A percentile compares a stretch with the other conserved stretches of the same genome.
phyloP scores from a whole-genome alignment of 2,888 invertebrate genomes.

The Periphyllus acericola region DNA sequence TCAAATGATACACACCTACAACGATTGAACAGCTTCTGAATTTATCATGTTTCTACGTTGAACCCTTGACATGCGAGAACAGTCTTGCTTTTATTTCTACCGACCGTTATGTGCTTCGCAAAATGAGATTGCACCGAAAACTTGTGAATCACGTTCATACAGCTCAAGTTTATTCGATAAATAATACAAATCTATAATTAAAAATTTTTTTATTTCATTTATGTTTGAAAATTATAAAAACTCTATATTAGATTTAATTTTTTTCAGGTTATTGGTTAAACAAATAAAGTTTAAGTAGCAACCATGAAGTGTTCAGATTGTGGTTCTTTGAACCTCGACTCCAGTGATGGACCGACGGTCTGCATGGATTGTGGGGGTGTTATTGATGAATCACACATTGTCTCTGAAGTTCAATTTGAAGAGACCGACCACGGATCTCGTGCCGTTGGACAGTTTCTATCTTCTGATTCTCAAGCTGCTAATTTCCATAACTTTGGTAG shows the following conservation, averaged over 20 bases:
- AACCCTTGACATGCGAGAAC: too few species aligned
- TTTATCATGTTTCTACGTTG: too few species aligned
- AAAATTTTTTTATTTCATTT: too few species aligned
- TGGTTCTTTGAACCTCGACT: slow-evolving; percentile 93
- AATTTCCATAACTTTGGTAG: slow-evolving; percentile 80
- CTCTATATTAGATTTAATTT: background rate
- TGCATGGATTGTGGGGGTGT: slow-evolving; percentile 97
- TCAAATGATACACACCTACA: too few species aligned
- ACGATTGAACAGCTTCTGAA: too few species aligned
- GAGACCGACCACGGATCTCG: slow-evolving; percentile 87
- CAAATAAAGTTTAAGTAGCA: background rate
- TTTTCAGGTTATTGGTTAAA: background rate
- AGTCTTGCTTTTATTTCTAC: too few species aligned
- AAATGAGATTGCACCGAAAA: too few species aligned
- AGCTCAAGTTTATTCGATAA: too few species aligned
- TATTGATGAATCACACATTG: slow-evolving; percentile 94
- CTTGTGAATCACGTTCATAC: too few species aligned
- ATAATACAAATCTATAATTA: too few species aligned
- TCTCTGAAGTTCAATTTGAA: slow-evolving; percentile 95
- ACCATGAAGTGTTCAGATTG: slow-evolving; percentile 77
- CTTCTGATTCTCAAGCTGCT: slow-evolving; percentile 87
- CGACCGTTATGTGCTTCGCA: too few species aligned
- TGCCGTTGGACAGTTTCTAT: slow-evolving; percentile 93
- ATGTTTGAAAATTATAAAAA: background rate
- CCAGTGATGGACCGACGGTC: slow-evolving; percentile 92